phyloP scores from a whole-genome alignment of 2,888 invertebrate genomes.

The Sinopyrophorus schimmeli region DNA sequence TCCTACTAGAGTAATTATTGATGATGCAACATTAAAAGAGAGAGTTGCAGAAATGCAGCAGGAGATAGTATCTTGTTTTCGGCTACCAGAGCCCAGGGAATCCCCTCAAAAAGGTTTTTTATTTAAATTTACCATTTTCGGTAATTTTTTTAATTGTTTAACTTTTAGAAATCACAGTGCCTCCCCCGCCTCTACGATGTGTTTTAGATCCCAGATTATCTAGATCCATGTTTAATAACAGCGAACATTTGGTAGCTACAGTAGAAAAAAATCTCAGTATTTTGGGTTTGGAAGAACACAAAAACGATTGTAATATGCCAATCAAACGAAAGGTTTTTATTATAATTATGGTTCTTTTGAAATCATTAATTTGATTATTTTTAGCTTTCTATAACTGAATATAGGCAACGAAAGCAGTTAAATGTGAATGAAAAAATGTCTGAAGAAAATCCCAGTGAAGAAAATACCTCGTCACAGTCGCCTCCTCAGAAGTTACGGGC shows the following conservation, averaged over 20 bases:
- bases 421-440: slow-evolving; percentile 46
- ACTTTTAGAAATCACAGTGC: neutral
- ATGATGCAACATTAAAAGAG: slow-evolving; percentile 55
- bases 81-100: slow-evolving; percentile 28
- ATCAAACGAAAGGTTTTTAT: slow-evolving; percentile 52
- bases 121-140: too few species aligned
- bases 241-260: slow-evolving; percentile 53
- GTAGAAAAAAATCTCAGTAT: slow-evolving; percentile 55
- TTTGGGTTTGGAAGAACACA: slow-evolving; percentile 50
- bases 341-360: slow-evolving; percentile 10
- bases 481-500: slow-evolving; percentile 47
- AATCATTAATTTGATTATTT: slow-evolving; percentile 37
- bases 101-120: slow-evolving; percentile 23
- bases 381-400: slow-evolving; percentile 87
- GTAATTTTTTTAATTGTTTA: too few species aligned
- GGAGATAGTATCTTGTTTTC: slow-evolving; percentile 49
- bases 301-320: slow-evolving; percentile 47
- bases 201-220: slow-evolving; percentile 48
- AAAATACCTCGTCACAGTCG: slow-evolving; percentile 50
- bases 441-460: slow-evolving; percentile 38
- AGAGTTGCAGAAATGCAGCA: slow-evolving; percentile 56
- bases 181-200: slow-evolving; percentile 32
- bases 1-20: slow-evolving; percentile 52
- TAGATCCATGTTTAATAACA: slow-evolving; percentile 44
- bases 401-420: slow-evolving; percentile 79